Evolutionary conservation across 2,888 invertebrate genomes (phyloP), one percentile per base, ranked within the genome.

Genomic region (Perithous albicinctus): DNA sequence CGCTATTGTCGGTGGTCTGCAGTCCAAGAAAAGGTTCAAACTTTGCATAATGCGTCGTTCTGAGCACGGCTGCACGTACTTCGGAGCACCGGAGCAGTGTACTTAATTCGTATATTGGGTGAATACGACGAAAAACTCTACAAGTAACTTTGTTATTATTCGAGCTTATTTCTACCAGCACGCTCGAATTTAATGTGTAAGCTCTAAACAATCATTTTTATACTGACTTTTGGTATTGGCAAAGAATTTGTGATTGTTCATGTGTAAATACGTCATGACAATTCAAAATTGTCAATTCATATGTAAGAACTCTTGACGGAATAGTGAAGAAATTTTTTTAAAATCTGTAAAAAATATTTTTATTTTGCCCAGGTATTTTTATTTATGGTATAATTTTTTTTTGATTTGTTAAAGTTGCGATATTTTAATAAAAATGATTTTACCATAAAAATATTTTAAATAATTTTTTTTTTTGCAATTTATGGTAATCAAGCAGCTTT

Each of bases 1-100:
- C 12, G 26, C 56, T 43, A 18, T 32, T 12, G 12, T n/a, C 43
- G 18, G 51, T 59, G 43, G 23, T 59, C 41, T 4, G 59, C 59
- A 59, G 70, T 59, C 41, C 43, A 29, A 41, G 15, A 43, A 59
- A n/a, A 59, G 32, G 59, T 29, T 32, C 12, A 41, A 70, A 59
- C 29, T 70, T 70, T 59, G 59, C 70, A 70, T 70, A 70, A 70
- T 70, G 26, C 43, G 70, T 15, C 29, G 18, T 12, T 70, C 15
- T 59, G 15, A 32, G 20, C 59, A 1, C 43, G 18, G 8, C 43
- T 26, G 26, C 70, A 70, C 70, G 70, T 70, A 70, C 18, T 1
- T 15, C 7, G 12, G 29, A 15, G 70, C 70, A 32, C 59, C 56
- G n/a, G 32, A 8, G 41, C 8, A 29, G 23, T 70, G 15, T 59